Base-by-base conservation (phyloP, 2,113 vertebrate genomes). In the Larimichthys polyactis region DNA sequence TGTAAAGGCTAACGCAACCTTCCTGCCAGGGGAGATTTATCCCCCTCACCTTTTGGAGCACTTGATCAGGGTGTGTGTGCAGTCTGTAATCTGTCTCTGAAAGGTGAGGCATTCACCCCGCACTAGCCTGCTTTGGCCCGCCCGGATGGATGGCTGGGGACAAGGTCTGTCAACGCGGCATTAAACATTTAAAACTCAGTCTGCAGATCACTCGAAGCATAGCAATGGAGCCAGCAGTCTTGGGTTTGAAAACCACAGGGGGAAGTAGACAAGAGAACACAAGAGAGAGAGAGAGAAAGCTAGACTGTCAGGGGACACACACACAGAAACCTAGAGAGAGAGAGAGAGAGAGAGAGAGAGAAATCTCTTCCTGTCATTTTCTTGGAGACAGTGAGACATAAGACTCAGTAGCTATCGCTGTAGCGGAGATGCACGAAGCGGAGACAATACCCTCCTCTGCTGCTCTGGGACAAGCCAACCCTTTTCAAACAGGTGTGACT, bases 131-230 rank as follows among this genome's bases (percentile, higher is more conserved):
- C 63, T 65, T 72, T 40, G 63, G 77, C 79, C 78, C 82, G 81
- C 81, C 71, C 11, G 20, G 81, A 76, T 81, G 73, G 72, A 82
- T 85, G 74, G 48, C 69, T 71, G 48, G 82, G 84, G 88, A 86
- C 69, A 8, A n/a, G 64, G 32, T 78, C 77, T 87, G 87, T 90
- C 89, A 78, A 75, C 57, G 68, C n/a, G 17, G 51, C 87, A 91
- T 93, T 91, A 93, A 91, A 91, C 79, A 91, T 94, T 91, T 81
- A 91, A 87, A 90, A 89, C 66, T 69, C 14, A 0, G 68, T 44
- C 78, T 82, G 84, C 63, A 78, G 75, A 87, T 90, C 78, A 75
- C 82, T 87, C 5, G 40, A 78, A 70, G 84, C 77, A 73, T 79
- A 79, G 85, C 64, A 83, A 85, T 78, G 58, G 84, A 90, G 82